A percentile compares a stretch with the other conserved stretches of the same genome.
These are phyloP conservation scores for Brachylomia viminalis DNA, from an alignment of 2,888 invertebrate genomes.

Conservation along the genomic window DNA sequence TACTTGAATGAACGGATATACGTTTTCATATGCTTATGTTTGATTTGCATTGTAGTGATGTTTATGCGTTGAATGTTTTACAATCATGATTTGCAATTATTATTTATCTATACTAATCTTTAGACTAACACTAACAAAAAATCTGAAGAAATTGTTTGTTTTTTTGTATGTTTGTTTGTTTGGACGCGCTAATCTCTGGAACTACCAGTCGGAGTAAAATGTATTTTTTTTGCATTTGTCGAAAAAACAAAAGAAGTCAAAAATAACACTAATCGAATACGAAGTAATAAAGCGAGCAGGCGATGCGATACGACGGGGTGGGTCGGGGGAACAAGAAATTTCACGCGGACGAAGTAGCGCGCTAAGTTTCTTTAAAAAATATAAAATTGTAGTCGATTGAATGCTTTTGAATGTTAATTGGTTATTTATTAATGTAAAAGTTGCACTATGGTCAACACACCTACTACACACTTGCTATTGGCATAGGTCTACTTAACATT, in stretches of 20 bases:
- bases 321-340: background rate
- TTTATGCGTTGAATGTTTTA: background rate
- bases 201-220: background rate
- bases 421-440: background rate
- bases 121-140: background rate
- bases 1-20: slow-evolving; percentile 62
- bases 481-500: background rate
- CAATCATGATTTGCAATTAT: background rate
- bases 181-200: background rate
- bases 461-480: background rate
- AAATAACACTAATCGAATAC: background rate
- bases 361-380: background rate
- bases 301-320: background rate
- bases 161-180: background rate
- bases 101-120: background rate
- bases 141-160: background rate
- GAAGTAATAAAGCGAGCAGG: background rate
- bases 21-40: background rate
- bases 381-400: background rate
- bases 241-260: background rate
- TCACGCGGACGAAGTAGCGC: background rate
- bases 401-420: background rate
- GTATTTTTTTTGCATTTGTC: background rate
- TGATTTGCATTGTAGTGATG: background rate
- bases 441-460: background rate